Evolutionary conservation across 2,888 invertebrate genomes (phyloP).

Genomic region (Himalopsyche kuldschensis): DNA sequence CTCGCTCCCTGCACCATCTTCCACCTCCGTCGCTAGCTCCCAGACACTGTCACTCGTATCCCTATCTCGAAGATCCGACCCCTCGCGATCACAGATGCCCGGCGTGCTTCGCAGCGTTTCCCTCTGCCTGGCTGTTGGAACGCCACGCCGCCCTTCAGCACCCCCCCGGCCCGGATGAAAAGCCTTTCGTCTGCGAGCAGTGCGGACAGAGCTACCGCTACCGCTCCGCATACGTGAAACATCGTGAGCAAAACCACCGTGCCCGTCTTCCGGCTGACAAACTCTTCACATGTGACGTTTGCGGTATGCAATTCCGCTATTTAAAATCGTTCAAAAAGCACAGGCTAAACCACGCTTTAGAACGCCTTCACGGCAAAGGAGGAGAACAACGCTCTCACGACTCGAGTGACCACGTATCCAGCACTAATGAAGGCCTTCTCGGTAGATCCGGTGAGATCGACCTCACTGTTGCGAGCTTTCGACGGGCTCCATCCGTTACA

Average conservation of each 20-base stretch:
- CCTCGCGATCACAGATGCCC: constrained; percentile 66
- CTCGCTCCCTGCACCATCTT: constrained; percentile 57
- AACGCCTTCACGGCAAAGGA: constrained; percentile 72
- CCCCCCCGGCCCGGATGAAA: constrained; percentile 73
- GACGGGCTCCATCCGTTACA: constrained; percentile 50
- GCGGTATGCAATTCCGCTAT: constrained; percentile 90
- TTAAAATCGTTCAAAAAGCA: constrained; percentile 90
- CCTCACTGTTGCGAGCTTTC: constrained; percentile 58
- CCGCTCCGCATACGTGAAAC: constrained; percentile 80
- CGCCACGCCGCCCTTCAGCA: constrained; percentile 85
- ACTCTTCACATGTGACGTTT: constrained; percentile 87
- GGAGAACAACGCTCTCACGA: constrained; percentile 49
- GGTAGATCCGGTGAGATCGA: constrained; percentile 62
- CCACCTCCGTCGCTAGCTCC: constrained; percentile 45
- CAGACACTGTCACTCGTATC: constrained; percentile 21
- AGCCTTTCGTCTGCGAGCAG: constrained; percentile 89
- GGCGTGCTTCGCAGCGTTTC: constrained; percentile 84
- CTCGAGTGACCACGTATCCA: constrained; percentile 69
- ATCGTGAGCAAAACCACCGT: constrained; percentile 86
- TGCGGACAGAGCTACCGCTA: constrained; percentile 90
- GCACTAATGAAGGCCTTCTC: constrained; percentile 68
- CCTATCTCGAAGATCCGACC: constrained; percentile 44
- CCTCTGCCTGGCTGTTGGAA: constrained; percentile 84
- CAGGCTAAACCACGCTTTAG: constrained; percentile 82
- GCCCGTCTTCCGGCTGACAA: constrained; percentile 86